Percentiles rank a stretch among this genome's conserved stretches.
Evolutionary conservation across 1,140 invertebrate species (phyloP).

Genomic region (Tetramorium alpestre): DNA sequence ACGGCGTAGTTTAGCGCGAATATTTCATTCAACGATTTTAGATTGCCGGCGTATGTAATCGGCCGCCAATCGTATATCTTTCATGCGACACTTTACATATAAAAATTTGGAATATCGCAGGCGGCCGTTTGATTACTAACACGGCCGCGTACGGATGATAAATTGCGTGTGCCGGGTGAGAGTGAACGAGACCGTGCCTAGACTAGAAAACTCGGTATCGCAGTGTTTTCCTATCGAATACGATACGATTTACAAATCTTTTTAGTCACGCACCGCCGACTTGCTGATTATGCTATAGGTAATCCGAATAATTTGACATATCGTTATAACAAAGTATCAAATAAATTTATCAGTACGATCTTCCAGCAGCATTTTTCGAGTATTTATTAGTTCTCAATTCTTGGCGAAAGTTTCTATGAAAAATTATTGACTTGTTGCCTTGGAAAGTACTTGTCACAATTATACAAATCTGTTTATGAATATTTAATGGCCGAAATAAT

Average conservation of each 20-base stretch:
- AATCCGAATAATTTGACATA: conserved; percentile 5
- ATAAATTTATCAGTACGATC: background rate
- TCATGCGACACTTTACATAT: conserved; percentile 42
- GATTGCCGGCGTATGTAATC: conserved; percentile 36
- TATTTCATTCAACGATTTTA: conserved; percentile 39
- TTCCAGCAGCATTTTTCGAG: background rate
- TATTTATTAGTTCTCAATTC: background rate
- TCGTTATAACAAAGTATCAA: background rate
- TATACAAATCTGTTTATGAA: background rate
- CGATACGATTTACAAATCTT: background rate
- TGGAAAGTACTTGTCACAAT: background rate
- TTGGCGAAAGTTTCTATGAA: background rate
- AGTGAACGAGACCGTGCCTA: background rate
- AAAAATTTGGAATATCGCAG: conserved; percentile 52
- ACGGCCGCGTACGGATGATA: conserved; percentile 42
- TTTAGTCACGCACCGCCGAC: conserved; percentile 26
- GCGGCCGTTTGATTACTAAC: conserved; percentile 52
- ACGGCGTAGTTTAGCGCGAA: conserved; percentile 20
- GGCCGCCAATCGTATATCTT: conserved; percentile 56
- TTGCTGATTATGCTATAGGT: conserved; percentile 18
- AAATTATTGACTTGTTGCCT: background rate
- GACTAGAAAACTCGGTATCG: conserved; percentile 21
- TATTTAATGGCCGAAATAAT: background rate
- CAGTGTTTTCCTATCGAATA: background rate
- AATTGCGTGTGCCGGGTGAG: conserved; percentile 37